Conservation (phyloP, 2,113 vertebrate genomes). For the Podiceps cristatus region DNA sequence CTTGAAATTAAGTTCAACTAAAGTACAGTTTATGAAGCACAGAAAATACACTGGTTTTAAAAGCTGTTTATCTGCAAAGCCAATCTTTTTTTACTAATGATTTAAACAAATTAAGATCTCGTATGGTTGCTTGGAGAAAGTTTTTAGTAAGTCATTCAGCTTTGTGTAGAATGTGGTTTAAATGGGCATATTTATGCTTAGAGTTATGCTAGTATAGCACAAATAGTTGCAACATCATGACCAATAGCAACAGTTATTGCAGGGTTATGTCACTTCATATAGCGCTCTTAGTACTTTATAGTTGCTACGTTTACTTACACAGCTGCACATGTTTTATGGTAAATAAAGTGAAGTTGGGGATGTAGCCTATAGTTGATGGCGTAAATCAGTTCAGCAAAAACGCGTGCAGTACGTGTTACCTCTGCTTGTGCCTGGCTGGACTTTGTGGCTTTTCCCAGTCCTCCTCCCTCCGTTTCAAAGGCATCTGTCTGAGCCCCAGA, state of each 20-base stretch:
- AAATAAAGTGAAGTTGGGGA: neutral
- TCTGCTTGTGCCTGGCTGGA: neutral
- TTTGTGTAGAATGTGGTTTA: neutral
- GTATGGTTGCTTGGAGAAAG: neutral
- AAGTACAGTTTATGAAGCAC: neutral
- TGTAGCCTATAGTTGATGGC: neutral
- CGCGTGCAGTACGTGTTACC: fast-evolving
- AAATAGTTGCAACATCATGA: neutral
- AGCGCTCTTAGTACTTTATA: neutral
- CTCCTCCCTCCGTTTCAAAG: neutral
- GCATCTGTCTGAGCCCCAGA: neutral
- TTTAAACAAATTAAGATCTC: neutral
- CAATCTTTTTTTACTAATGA: neutral
- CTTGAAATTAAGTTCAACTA: slow-evolving; percentile 62
- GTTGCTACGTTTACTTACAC: fast-evolving
- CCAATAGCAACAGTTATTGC: neutral
- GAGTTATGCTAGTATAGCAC: neutral
- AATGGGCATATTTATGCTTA: neutral
- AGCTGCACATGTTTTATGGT: neutral
- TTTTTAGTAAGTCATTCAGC: neutral
- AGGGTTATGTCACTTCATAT: neutral
- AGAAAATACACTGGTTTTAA: neutral
- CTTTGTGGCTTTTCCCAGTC: neutral
- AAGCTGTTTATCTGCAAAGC: slow-evolving; percentile 8
- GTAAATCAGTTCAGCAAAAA: neutral